phyloP scores from a whole-genome alignment of 2,888 invertebrate species.

The Thalpophila matura region DNA sequence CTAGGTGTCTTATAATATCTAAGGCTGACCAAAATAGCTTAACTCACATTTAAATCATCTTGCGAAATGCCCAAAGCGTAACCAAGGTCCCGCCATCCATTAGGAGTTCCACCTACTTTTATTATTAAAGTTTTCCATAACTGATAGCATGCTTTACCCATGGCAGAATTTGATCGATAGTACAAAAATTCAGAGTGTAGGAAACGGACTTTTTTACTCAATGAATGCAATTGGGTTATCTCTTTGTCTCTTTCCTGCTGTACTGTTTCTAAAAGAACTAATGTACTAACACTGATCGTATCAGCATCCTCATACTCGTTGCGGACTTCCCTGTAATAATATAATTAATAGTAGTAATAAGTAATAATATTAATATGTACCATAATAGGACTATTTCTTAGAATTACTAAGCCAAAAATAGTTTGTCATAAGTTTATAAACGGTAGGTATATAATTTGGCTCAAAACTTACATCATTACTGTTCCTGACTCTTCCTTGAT shows the following conservation, averaged over 20 bases:
- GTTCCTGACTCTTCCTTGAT: neutral
- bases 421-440: constrained; percentile 3
- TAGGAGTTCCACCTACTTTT: constrained; percentile 81
- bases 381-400: constrained; percentile 2
- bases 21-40: constrained; percentile 18
- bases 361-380: no score
- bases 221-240: constrained; percentile 75
- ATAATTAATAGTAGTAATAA: neutral
- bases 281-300: constrained; percentile 82
- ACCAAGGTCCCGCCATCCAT: constrained; percentile 86
- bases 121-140: constrained; percentile 83
- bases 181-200: constrained; percentile 84
- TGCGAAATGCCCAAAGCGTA: constrained; percentile 76
- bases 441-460: no score
- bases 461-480: constrained; percentile 37
- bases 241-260: constrained; percentile 79
- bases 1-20: no score
- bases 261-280: constrained; percentile 79
- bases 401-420: neutral
- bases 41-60: constrained; percentile 85
- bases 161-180: constrained; percentile 81
- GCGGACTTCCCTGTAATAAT: constrained; percentile 76
- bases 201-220: constrained; percentile 82
- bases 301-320: constrained; percentile 78
- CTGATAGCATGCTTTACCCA: constrained; percentile 81